These are phyloP conservation scores for Triplophysa rosa DNA, from an alignment of 2,113 vertebrate species.

Conservation along the genomic window DNA sequence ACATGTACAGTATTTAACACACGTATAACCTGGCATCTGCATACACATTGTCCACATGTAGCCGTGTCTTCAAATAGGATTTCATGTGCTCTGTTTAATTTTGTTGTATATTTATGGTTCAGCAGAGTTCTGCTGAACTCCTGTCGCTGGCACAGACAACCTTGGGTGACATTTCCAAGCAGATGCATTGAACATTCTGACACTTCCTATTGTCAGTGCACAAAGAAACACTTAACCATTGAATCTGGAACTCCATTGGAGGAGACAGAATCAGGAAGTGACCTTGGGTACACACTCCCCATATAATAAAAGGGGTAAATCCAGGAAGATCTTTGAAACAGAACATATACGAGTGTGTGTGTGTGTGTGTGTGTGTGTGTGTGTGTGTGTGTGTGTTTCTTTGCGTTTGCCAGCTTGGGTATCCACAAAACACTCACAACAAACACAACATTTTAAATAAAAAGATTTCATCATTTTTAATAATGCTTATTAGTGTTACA, in stretches of 20 bases:
- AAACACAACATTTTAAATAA: background rate
- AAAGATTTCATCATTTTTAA: conserved; percentile 7
- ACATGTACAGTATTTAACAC: background rate
- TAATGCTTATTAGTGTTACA: conserved; percentile 4
- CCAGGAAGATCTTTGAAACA: conserved; percentile 29
- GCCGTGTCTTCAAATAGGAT: too few relatives aligned
- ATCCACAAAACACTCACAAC: background rate
- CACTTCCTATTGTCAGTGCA: conserved; percentile 48
- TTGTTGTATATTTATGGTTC: background rate
- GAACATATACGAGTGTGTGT: conserved; percentile 27
- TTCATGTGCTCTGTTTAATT: background rate
- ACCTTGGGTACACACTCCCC: conserved; percentile 46
- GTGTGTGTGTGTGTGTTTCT: background rate
- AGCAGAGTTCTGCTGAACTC: conserved; percentile 3
- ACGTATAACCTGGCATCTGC: background rate
- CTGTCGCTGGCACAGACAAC: conserved; percentile 41
- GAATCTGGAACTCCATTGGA: conserved; percentile 47
- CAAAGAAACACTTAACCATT: conserved; percentile 51
- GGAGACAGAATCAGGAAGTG: conserved; percentile 50
- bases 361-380: background rate
- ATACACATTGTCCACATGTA: background rate
- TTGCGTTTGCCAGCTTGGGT: background rate
- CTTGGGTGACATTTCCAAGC: conserved; percentile 57
- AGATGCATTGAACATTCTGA: conserved; percentile 50
- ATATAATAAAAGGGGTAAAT: conserved; percentile 38